phyloP scores from a whole-genome alignment of 2,888 invertebrate genomes.

The Platycnemis pennipes region DNA sequence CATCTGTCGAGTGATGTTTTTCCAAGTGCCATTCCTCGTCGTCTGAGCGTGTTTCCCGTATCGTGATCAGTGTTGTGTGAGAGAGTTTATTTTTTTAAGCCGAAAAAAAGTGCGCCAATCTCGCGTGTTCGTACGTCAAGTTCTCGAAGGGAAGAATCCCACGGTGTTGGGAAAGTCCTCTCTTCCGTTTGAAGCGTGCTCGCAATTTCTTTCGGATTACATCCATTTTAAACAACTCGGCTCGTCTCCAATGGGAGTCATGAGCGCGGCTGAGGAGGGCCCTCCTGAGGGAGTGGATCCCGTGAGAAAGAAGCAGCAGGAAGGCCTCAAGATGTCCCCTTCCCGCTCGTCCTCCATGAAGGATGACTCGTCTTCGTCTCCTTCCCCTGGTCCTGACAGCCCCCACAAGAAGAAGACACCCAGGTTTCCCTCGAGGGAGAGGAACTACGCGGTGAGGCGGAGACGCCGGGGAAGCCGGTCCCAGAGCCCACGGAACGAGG shows the following conservation, averaged over 20 bases:
- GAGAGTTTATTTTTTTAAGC: background rate
- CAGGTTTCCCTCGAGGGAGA: conserved; percentile 85
- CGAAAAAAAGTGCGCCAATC: no score
- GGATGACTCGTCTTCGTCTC: background rate
- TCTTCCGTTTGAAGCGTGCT: background rate
- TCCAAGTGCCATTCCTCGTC: no score
- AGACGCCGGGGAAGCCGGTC: conserved; percentile 77
- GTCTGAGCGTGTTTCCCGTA: no score
- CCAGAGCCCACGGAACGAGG: conserved; percentile 77
- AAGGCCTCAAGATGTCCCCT: background rate
- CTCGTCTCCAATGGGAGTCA: background rate
- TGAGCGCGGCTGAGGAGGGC: background rate
- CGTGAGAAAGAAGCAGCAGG: background rate
- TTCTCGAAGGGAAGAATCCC: no score
- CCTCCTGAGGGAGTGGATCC: background rate
- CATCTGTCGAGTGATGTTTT: no score
- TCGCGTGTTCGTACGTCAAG: no score
- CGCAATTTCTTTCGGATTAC: background rate
- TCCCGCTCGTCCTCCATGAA: background rate
- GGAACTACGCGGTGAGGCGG: conserved; percentile 85
- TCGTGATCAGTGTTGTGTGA: background rate
- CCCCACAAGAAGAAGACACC: conserved; percentile 80
- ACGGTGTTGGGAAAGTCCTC: background rate
- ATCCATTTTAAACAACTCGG: background rate
- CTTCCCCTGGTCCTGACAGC: background rate